A percentile compares a stretch with the other conserved stretches of the same genome.
Evolutionary conservation across 1,140 invertebrate genomes (phyloP).

Genomic region (Heliconius nattereri): DNA sequence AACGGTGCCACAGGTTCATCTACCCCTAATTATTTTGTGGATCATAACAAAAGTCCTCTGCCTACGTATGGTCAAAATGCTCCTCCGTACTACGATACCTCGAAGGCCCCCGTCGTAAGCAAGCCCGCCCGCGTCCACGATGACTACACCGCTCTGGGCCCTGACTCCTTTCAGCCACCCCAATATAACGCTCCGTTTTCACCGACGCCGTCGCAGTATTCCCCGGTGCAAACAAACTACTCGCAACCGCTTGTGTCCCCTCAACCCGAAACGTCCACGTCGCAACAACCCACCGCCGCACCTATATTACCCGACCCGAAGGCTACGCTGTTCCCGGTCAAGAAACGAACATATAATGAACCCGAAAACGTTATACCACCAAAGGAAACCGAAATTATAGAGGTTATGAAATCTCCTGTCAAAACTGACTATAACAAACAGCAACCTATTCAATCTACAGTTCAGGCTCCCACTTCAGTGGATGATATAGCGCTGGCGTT

Average conservation of each 20-base stretch:
- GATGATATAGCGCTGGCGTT: slow-evolving; percentile 69
- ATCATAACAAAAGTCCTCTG: slow-evolving; percentile 75
- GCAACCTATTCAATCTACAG: neutral
- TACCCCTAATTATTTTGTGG: slow-evolving; percentile 70
- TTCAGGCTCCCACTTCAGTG: slow-evolving; percentile 51
- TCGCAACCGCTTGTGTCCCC: slow-evolving; percentile 63
- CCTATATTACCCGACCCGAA: slow-evolving; percentile 57
- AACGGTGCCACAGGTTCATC: slow-evolving; percentile 72
- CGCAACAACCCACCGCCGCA: slow-evolving; percentile 39
- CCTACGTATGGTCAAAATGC: slow-evolving; percentile 72
- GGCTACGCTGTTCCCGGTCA: slow-evolving; percentile 72
- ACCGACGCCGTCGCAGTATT: slow-evolving; percentile 64
- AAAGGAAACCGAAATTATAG: slow-evolving; percentile 54
- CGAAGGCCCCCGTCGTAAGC: slow-evolving; percentile 72
- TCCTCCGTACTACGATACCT: slow-evolving; percentile 80
- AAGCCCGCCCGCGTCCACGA: slow-evolving; percentile 61
- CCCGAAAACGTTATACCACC: slow-evolving; percentile 48
- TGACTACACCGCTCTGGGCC: slow-evolving; percentile 61
- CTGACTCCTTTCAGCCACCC: slow-evolving; percentile 75
- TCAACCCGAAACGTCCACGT: slow-evolving; percentile 46
- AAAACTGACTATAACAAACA: slow-evolving; percentile 52
- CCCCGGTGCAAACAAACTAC: slow-evolving; percentile 59
- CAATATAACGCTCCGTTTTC: slow-evolving; percentile 74
- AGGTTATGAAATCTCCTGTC: slow-evolving; percentile 31
- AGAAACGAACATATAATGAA: slow-evolving; percentile 84